Percentiles rank a stretch among this genome's conserved stretches.
phyloP scores from a whole-genome alignment of 2,888 invertebrate species.

The Chymomyza amoena region DNA sequence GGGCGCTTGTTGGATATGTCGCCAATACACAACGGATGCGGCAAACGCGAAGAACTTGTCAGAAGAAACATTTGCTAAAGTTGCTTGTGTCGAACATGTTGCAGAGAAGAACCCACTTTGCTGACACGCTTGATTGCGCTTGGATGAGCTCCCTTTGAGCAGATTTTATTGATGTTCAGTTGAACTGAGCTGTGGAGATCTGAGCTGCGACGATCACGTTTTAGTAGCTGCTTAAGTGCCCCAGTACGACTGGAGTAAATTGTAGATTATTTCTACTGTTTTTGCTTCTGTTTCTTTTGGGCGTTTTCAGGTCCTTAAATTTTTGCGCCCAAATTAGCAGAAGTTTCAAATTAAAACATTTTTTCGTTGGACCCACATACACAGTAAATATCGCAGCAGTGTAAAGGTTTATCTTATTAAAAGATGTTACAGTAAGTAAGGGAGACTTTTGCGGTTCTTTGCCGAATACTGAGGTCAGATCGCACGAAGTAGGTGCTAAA shows the following conservation, averaged over 20 bases:
- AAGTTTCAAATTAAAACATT: slow-evolving; percentile 75
- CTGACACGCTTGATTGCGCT: slow-evolving; percentile 4
- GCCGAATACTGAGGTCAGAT: not conserved
- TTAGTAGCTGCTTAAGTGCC: slow-evolving; percentile 22
- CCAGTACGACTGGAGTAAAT: slow-evolving; percentile 20
- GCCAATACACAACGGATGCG: slow-evolving; percentile 72
- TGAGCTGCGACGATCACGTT: slow-evolving; percentile 5
- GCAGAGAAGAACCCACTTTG: not conserved
- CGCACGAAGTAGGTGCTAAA: not conserved
- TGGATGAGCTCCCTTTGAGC: not conserved
- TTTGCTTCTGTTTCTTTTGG: slow-evolving; percentile 2
- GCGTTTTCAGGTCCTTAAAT: slow-evolving; percentile 66
- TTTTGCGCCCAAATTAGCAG: slow-evolving; percentile 67
- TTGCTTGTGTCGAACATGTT: slow-evolving; percentile 49
- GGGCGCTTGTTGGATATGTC: slow-evolving; percentile 42
- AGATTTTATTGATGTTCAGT: not conserved
- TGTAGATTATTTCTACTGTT: slow-evolving; percentile 26
- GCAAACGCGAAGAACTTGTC: not conserved
- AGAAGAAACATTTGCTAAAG: not conserved
- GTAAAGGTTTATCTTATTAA: slow-evolving; percentile 36
- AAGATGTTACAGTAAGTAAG: slow-evolving; percentile 75
- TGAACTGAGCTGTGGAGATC: not conserved
- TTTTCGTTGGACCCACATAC: slow-evolving; percentile 31
- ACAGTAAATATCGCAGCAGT: slow-evolving; percentile 8
- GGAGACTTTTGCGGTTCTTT: slow-evolving; percentile 22